Conservation (phyloP, 1,140 invertebrate species). For the Musca domestica region DNA sequence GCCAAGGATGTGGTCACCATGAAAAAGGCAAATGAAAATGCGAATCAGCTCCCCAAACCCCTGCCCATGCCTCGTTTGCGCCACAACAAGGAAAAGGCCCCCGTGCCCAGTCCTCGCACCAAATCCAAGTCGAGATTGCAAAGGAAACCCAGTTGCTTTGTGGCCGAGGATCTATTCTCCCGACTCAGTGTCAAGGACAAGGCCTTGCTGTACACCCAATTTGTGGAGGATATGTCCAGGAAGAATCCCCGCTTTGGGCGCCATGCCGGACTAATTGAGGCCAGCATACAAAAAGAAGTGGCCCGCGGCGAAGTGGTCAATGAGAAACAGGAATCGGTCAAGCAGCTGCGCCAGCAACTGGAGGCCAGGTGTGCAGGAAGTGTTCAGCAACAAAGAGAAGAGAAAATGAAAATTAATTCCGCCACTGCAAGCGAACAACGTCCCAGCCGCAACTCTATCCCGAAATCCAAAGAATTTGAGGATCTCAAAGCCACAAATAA, state of each 20-base stretch:
- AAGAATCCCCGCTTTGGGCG: slow-evolving; percentile 43
- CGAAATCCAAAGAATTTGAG: background rate
- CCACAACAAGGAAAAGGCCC: background rate
- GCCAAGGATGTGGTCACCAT: too few species aligned
- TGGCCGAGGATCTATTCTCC: slow-evolving; percentile 47
- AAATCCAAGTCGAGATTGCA: background rate
- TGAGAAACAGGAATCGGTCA: slow-evolving; percentile 42
- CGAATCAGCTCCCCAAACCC: slow-evolving; percentile 25
- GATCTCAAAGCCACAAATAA: background rate
- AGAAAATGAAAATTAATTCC: background rate
- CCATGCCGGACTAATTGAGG: slow-evolving; percentile 36
- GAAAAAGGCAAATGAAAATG: too few species aligned
- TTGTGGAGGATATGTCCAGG: slow-evolving; percentile 42
- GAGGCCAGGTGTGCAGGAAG: slow-evolving; percentile 27
- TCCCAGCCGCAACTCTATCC: background rate
- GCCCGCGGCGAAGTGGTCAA: slow-evolving; percentile 33
- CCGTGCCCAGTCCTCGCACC: slow-evolving; percentile 17
- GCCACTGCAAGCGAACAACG: background rate
- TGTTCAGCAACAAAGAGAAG: background rate
- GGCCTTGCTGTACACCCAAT: slow-evolving; percentile 43
- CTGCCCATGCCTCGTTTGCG: background rate
- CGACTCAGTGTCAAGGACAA: slow-evolving; percentile 48
- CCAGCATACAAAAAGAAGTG: slow-evolving; percentile 37
- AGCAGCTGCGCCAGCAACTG: slow-evolving; percentile 38
- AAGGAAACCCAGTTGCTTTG: slow-evolving; percentile 26